Percentiles rank a stretch among this genome's conserved stretches.
Conservation (phyloP, 2,797 vertebrate species). For the Coracias cyanogaster region DNA sequence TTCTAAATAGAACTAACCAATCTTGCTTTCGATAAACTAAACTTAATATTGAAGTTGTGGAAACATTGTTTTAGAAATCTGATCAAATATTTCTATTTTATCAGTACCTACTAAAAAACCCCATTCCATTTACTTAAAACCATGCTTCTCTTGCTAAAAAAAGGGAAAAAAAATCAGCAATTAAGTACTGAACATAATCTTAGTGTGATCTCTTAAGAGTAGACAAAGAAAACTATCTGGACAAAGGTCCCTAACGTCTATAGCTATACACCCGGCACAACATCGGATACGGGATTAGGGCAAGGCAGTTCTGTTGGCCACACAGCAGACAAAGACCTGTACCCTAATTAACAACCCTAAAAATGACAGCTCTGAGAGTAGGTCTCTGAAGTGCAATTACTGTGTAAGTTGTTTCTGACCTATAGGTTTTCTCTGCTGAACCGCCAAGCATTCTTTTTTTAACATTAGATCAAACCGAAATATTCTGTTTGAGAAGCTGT, state of each 20-base stretch:
- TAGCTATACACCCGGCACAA: accelerated
- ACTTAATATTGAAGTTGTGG: not conserved
- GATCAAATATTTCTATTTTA: not conserved
- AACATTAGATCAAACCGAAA: not conserved
- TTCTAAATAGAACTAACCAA: not conserved
- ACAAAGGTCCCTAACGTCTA: not conserved
- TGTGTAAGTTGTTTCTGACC: not conserved
- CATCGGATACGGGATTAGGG: not conserved
- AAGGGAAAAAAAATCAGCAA: accelerated
- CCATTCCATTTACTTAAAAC: not conserved
- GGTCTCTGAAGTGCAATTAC: not conserved
- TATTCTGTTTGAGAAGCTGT: not conserved
- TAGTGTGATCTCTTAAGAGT: not conserved
- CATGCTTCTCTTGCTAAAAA: not conserved
- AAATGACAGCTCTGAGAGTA: not conserved
- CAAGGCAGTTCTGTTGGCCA: not conserved
- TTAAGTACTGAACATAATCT: not conserved
- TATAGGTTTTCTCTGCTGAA: not conserved
- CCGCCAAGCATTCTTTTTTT: not conserved
- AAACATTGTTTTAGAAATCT: not conserved
- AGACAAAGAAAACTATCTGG: not conserved
- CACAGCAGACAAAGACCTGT: not conserved
- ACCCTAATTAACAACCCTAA: not conserved
- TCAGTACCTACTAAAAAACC: not conserved
- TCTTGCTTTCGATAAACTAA: not conserved